Evolutionary conservation across 1,140 invertebrate genomes (phyloP).

Genomic region (Tetramorium parvispinum): DNA sequence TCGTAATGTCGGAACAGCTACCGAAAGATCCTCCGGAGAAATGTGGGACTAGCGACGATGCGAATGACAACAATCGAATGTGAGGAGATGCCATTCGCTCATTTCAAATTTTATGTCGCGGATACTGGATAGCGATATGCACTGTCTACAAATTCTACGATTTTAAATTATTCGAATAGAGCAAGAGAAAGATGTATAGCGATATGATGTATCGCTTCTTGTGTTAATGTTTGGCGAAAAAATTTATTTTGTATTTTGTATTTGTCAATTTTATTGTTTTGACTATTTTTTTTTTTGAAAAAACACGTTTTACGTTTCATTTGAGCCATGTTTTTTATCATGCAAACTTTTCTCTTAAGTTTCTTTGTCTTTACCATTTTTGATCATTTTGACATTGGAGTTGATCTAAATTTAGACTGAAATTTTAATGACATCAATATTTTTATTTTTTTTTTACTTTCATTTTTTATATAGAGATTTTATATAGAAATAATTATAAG

Average conservation of each 20-base stretch:
- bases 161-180: not conserved
- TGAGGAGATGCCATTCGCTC: not conserved
- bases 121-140: not conserved
- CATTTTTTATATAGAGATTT: not conserved
- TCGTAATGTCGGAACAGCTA: conserved; percentile 37
- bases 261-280: too few relatives aligned
- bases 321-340: too few relatives aligned
- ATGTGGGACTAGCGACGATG: not conserved
- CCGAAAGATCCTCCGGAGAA: not conserved
- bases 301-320: too few relatives aligned
- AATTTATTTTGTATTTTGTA: not conserved
- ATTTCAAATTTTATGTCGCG: conserved; percentile 19
- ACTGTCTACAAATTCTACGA: not conserved
- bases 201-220: too few relatives aligned
- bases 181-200: not conserved
- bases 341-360: too few relatives aligned
- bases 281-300: too few relatives aligned
- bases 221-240: not conserved
- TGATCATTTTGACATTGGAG: too few relatives aligned
- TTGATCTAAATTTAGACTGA: too few relatives aligned
- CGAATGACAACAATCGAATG: conserved; percentile 5
- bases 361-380: too few relatives aligned
- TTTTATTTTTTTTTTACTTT: too few relatives aligned
- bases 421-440: too few relatives aligned
- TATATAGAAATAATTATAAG: not conserved